Evolutionary conservation across 1,140 invertebrate genomes (phyloP), one percentile per base, ranked within the genome.

Genomic region (Trinorchestia longiramus): DNA sequence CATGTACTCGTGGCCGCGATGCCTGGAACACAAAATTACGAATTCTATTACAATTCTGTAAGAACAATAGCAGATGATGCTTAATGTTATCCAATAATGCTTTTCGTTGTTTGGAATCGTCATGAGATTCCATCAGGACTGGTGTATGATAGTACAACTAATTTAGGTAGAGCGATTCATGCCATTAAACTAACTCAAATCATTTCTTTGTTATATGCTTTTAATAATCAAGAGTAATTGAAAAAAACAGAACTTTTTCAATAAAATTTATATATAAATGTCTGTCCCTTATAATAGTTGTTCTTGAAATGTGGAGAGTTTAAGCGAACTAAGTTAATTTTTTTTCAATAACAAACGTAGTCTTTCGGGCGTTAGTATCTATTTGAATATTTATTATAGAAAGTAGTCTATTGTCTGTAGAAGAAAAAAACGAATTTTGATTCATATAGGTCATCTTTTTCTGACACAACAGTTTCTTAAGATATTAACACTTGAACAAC

Each of bases 1-100:
- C 43, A 94, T 47, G 92, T 45, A 94, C 92, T 94, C 92, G 43
- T 90, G 88, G 88, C 88, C 88, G 41, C 88, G 88, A 41, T 90
- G 88, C 88, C 88, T 90, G 88, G n/a, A 90, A 90, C 43, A 90
- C 88, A 90, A 0, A 90, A 77, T 28, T 19, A 53, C 47, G 19
- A 53, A 19, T 53, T 8, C 47, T 19, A 19, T 6, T 53, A 53
- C 47, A 53, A 6, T 6, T 19, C 6, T 6, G 47, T 53, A 19
- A 53, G 6, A 8, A 6, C 6, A 19, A 8, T 19, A 19, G 19
- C 47, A 19, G 6, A 19, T 53, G 19, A 53, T 53, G 47, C 19
- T 53, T 53, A 8, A 19, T 6, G 47, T 53, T 8, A 19, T 53
- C 47, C 47, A 53, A 19, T 53, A 53, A 19, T 53, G 47, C 47